phyloP scores from a whole-genome alignment of 2,888 invertebrate genomes.

The Sycophila texana region DNA sequence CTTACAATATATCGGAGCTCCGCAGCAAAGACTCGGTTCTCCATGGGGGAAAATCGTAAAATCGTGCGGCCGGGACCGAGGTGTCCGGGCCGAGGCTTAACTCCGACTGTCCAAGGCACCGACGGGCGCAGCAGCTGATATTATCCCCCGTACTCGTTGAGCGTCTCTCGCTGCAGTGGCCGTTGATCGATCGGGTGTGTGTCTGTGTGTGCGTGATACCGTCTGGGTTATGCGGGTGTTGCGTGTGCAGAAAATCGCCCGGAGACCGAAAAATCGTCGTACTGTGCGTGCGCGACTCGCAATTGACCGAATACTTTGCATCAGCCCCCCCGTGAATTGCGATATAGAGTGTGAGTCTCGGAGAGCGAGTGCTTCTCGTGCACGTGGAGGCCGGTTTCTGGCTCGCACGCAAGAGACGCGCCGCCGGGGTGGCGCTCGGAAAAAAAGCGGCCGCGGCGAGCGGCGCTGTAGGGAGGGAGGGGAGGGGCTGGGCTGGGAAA shows the following conservation, averaged over 20 bases:
- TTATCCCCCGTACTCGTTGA: background rate
- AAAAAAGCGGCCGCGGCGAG: slow-evolving; percentile 2
- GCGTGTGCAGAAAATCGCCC: background rate
- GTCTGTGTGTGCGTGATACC: no score
- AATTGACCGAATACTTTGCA: slow-evolving; percentile 51
- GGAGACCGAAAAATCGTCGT: slow-evolving; percentile 6
- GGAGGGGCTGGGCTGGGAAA: slow-evolving; percentile 36
- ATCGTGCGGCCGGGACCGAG: background rate
- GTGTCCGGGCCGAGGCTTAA: background rate
- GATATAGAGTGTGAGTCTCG: background rate
- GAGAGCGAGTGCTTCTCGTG: background rate
- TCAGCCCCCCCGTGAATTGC: slow-evolving; percentile 39
- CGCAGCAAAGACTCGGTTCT: background rate
- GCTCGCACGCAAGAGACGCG: background rate
- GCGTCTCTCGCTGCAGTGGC: background rate
- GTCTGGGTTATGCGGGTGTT: no score
- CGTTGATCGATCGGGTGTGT: background rate
- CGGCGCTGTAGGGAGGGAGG: slow-evolving; percentile 8
- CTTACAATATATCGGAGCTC: no score
- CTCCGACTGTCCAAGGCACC: no score
- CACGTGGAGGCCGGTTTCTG: slow-evolving; percentile 47
- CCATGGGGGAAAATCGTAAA: background rate
- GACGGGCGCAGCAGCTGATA: background rate
- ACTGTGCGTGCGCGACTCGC: slow-evolving; percentile 6
- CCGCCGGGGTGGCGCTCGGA: background rate